phyloP scores from a whole-genome alignment of 2,888 invertebrate species.

The Helicoverpa assulta region DNA sequence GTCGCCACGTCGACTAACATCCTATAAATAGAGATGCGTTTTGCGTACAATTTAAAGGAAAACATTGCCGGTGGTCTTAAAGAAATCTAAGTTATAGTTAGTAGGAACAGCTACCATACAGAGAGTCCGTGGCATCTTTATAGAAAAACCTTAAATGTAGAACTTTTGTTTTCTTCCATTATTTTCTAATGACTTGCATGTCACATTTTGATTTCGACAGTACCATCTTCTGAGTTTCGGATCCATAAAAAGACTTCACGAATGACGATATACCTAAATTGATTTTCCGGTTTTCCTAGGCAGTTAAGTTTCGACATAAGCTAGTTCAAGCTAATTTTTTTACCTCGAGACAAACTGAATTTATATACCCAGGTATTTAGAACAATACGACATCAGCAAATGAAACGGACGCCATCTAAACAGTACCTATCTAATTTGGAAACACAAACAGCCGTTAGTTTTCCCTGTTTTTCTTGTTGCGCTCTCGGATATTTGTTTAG shows the following conservation, averaged over 20 bases:
- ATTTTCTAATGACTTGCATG: too few relatives aligned
- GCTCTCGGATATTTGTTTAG: slow-evolving; percentile 29
- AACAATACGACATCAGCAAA: slow-evolving; percentile 32
- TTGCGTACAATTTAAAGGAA: slow-evolving; percentile 12
- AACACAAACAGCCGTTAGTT: slow-evolving; percentile 24
- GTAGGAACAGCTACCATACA: too few relatives aligned
- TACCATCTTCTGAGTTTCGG: too few relatives aligned
- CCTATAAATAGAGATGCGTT: slow-evolving; percentile 43
- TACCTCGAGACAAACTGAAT: background rate
- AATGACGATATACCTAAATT: background rate
- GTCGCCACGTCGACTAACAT: slow-evolving; percentile 32
- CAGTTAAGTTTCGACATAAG: background rate
- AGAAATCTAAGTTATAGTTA: background rate
- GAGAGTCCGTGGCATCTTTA: too few relatives aligned
- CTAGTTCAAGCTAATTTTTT: background rate
- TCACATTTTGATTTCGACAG: too few relatives aligned
- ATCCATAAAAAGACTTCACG: too few relatives aligned
- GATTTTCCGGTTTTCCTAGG: too few relatives aligned
- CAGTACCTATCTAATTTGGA: slow-evolving; percentile 9
- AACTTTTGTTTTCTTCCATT: too few relatives aligned
- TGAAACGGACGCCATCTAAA: slow-evolving; percentile 29
- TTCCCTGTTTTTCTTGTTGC: slow-evolving; percentile 28
- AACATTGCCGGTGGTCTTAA: background rate
- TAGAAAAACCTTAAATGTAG: too few relatives aligned
- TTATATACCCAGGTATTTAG: background rate